phyloP scores from a whole-genome alignment of 2,888 invertebrate species.

The Tachina lurida region DNA sequence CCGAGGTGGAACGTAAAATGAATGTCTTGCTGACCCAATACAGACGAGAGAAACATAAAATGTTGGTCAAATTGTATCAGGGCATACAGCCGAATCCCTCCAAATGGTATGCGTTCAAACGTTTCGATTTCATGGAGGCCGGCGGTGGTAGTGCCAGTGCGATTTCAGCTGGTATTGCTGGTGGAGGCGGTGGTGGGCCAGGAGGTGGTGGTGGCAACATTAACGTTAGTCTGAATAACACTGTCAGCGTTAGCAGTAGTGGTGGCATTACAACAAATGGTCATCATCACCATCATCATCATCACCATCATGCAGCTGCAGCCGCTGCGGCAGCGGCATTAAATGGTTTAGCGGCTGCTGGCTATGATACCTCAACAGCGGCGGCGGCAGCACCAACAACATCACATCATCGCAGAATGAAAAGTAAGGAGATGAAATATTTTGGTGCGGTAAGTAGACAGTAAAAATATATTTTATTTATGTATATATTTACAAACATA shows the following conservation, averaged over 20 bases:
- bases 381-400: constrained; percentile 74
- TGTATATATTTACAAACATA: neutral
- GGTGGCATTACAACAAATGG: constrained; percentile 76
- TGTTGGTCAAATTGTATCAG: constrained; percentile 81
- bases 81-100: constrained; percentile 82
- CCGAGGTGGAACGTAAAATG: constrained; percentile 82
- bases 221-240: constrained; percentile 49
- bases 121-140: constrained; percentile 81
- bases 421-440: constrained; percentile 82
- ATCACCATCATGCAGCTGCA: constrained; percentile 73
- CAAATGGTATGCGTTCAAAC: constrained; percentile 82
- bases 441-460: constrained; percentile 80
- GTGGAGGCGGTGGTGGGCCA: constrained; percentile 49
- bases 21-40: constrained; percentile 82
- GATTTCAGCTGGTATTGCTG: constrained; percentile 69
- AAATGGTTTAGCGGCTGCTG: constrained; percentile 72
- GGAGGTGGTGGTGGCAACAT: constrained; percentile 46
- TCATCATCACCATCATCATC: constrained; percentile 62
- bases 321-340: constrained; percentile 69
- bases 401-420: constrained; percentile 79
- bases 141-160: constrained; percentile 77
- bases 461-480: neutral
- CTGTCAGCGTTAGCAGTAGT: constrained; percentile 72
- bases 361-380: constrained; percentile 71
- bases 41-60: constrained; percentile 82